These are phyloP conservation scores for Pherbina coryleti DNA, from an alignment of 2,888 invertebrate species.

Conservation along the genomic window DNA sequence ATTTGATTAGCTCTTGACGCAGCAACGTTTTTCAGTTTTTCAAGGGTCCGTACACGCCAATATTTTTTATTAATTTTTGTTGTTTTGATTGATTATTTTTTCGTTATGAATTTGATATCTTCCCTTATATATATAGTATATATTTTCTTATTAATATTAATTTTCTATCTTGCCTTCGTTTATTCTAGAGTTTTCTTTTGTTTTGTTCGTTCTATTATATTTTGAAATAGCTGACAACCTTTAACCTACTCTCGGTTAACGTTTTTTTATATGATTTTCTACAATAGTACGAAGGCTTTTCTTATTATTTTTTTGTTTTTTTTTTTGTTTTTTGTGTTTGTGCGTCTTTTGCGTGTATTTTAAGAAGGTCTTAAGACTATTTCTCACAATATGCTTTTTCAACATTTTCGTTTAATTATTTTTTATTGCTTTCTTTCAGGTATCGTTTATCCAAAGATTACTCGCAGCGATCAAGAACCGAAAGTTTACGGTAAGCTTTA, in stretches of 20 bases:
- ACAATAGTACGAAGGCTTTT: not conserved
- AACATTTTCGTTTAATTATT: not conserved
- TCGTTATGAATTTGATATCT: not conserved
- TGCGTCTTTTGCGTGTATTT: not conserved
- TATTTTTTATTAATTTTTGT: not conserved
- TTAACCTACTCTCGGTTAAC: not conserved
- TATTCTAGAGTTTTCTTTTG: too few species aligned
- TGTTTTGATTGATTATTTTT: not conserved
- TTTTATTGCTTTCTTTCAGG: slow-evolving; percentile 64
- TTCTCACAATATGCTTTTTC: not conserved
- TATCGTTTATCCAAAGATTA: slow-evolving; percentile 85
- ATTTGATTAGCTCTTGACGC: not conserved
- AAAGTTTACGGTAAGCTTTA: slow-evolving; percentile 80
- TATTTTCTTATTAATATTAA: not conserved
- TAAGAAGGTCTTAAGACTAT: not conserved
- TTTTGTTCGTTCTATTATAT: not conserved
- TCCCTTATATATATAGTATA: slow-evolving; percentile 23
- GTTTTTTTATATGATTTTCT: not conserved
- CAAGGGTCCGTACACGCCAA: not conserved
- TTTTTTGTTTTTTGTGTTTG: not conserved
- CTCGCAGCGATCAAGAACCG: slow-evolving; percentile 84
- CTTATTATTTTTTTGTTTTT: too few species aligned
- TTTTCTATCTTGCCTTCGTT: too few species aligned
- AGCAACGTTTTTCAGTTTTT: not conserved
- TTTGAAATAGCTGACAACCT: not conserved